Evolutionary conservation across 1,140 invertebrate genomes (phyloP).

Genomic region (Neoseiulus cucumeris): DNA sequence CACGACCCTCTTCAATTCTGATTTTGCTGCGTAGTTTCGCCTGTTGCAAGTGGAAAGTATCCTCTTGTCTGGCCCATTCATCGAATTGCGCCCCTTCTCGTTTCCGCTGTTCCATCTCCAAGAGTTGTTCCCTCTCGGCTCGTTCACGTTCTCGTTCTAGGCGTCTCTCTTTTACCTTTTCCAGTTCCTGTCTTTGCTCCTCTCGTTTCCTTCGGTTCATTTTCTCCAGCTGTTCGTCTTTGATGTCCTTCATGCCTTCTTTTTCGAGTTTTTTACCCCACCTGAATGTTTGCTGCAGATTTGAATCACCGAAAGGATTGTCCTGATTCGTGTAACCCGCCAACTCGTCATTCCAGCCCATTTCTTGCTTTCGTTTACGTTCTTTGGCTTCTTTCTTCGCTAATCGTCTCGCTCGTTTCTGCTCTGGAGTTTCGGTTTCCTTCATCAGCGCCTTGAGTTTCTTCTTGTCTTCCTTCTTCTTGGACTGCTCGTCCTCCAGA

Average conservation of each 20-base stretch:
- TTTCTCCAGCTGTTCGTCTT: slow-evolving; percentile 59
- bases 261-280: slow-evolving; percentile 93
- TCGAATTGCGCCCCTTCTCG: slow-evolving; percentile 83
- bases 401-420: slow-evolving; percentile 65
- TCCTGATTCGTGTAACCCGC: slow-evolving; percentile 85
- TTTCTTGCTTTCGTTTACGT: slow-evolving; percentile 57
- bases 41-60: slow-evolving; percentile 75
- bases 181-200: slow-evolving; percentile 37
- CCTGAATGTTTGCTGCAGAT: slow-evolving; percentile 75
- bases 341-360: slow-evolving; percentile 92
- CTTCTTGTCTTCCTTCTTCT: slow-evolving; percentile 41
- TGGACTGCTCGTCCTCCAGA: slow-evolving; percentile 45
- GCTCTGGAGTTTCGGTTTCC: slow-evolving; percentile 78
- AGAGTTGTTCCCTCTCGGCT: slow-evolving; percentile 70
- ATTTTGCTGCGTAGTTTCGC: slow-evolving; percentile 73
- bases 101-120: slow-evolving; percentile 52
- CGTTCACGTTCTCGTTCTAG: slow-evolving; percentile 71
- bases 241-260: slow-evolving; percentile 62
- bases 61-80: slow-evolving; percentile 82
- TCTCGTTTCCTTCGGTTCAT: slow-evolving; percentile 65
- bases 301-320: slow-evolving; percentile 94
- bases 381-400: slow-evolving; percentile 82
- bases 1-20: slow-evolving; percentile 80
- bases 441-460: slow-evolving; percentile 63
- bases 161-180: slow-evolving; percentile 65